Evolutionary conservation across 2,797 vertebrate genomes (phyloP).

Genomic region (Typhlichthys eigenmanni): DNA sequence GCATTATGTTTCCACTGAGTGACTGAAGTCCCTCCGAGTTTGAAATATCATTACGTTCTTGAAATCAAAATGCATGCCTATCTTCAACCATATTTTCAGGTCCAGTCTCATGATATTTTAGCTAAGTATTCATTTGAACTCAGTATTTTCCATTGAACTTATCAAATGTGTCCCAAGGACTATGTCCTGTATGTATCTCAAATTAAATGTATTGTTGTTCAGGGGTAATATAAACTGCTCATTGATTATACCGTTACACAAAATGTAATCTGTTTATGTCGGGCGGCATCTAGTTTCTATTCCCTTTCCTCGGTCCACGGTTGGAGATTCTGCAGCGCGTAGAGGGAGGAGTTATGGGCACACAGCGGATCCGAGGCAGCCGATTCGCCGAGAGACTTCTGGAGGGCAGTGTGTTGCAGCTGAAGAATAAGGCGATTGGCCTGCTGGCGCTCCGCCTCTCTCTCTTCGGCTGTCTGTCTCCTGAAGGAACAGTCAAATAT

Average conservation of each 20-base stretch:
- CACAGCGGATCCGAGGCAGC: conserved; percentile 90
- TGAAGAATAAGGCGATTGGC: conserved; percentile 93
- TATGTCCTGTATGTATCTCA: conserved; percentile 37
- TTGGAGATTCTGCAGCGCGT: conserved; percentile 95
- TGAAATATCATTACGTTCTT: conserved; percentile 9
- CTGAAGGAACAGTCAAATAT: conserved; percentile 60
- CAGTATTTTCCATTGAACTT: conserved; percentile 28
- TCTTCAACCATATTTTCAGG: conserved; percentile 44
- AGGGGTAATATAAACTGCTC: conserved; percentile 28
- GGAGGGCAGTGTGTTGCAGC: conserved; percentile 93
- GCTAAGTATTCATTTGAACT: conserved; percentile 20
- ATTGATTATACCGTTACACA: conserved; percentile 23
- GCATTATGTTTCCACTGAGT: conserved; percentile 9
- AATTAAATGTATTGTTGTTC: conserved; percentile 45
- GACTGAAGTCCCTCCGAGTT: conserved; percentile 40
- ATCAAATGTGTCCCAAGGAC: conserved; percentile 34
- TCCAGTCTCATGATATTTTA: conserved; percentile 30
- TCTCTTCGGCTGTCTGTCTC: conserved; percentile 94
- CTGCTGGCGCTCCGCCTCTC: conserved; percentile 94
- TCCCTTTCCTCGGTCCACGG: conserved; percentile 91
- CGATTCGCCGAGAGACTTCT: conserved; percentile 88
- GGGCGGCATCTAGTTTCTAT: conserved; percentile 31
- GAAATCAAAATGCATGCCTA: not conserved
- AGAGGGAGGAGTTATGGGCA: conserved; percentile 95
- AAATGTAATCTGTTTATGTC: not conserved